A percentile compares a stretch with the other conserved stretches of the same genome.
These are phyloP conservation scores for Drosophila equinoxialis DNA, from an alignment of 1,140 invertebrate species.

Conservation along the genomic window DNA sequence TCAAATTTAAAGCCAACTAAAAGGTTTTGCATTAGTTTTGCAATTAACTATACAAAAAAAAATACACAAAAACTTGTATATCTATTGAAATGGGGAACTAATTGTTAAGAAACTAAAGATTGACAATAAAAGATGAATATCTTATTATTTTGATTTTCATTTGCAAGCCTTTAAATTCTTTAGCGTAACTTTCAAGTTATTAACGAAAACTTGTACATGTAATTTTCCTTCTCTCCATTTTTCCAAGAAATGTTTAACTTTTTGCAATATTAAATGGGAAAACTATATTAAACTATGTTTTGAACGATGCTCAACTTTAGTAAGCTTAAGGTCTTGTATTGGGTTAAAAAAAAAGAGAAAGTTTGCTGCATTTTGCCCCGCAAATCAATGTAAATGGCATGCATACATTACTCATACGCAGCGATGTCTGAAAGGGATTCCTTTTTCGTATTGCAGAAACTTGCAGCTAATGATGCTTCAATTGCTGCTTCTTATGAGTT, in stretches of 20 bases:
- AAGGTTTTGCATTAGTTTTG: too few species aligned
- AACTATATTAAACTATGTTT: not conserved
- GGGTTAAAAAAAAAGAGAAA: constrained; percentile 3
- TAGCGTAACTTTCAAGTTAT: too few species aligned
- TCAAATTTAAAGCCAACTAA: too few species aligned
- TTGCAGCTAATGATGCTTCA: constrained; percentile 80
- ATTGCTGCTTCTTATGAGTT: constrained; percentile 78
- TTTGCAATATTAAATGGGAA: not conserved
- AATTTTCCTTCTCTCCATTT: not conserved
- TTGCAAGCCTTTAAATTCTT: too few species aligned
- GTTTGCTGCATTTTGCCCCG: constrained; percentile 32
- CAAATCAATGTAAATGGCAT: constrained; percentile 78
- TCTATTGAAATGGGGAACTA: too few species aligned
- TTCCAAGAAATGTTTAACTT: not conserved
- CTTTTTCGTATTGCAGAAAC: constrained; percentile 38
- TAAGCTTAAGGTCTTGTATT: constrained; percentile 7
- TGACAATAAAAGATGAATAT: too few species aligned
- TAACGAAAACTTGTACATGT: not conserved
- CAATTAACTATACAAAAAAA: too few species aligned
- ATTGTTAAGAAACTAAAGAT: too few species aligned
- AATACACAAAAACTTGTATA: too few species aligned
- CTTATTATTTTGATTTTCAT: too few species aligned
- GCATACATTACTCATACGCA: constrained; percentile 79
- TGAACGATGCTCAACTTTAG: not conserved
- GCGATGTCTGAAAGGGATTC: constrained; percentile 43